Conservation (phyloP, 1,140 invertebrate genomes). For the Eubasilissa regina region DNA sequence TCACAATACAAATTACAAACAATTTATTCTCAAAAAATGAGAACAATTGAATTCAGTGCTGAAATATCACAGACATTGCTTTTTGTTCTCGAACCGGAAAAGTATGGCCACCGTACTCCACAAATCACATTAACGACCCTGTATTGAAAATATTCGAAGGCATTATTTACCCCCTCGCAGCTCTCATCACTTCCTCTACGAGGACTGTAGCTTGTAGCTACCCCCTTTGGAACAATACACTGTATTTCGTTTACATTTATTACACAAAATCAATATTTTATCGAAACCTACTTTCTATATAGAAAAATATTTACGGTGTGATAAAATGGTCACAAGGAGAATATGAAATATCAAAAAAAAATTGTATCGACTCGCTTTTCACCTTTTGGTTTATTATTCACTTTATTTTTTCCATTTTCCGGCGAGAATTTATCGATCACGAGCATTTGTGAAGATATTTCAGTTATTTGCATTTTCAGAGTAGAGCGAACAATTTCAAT, state of each 20-base stretch:
- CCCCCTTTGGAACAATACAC: conserved; percentile 9
- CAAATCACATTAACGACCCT: conserved; percentile 57
- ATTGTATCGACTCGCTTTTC: too few species aligned
- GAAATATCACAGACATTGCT: conserved; percentile 26
- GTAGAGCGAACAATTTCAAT: too few species aligned
- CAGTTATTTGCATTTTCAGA: too few species aligned
- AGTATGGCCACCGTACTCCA: conserved; percentile 39
- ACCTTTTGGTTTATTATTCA: too few species aligned
- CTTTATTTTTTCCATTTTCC: too few species aligned
- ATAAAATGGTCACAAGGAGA: not conserved
- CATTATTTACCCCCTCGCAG: conserved; percentile 39
- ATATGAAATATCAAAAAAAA: too few species aligned
- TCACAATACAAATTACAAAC: not conserved
- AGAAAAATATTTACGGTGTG: not conserved
- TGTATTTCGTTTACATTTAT: conserved; percentile 13
- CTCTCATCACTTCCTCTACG: conserved; percentile 28
- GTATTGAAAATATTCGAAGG: conserved; percentile 55
- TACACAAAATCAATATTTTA: conserved; percentile 26
- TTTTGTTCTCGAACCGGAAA: conserved; percentile 13
- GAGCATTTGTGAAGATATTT: too few species aligned
- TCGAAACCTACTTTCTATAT: not conserved
- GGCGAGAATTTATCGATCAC: too few species aligned
- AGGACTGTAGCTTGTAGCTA: not conserved
- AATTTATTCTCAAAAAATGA: conserved; percentile 12
- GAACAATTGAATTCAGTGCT: conserved; percentile 23